phyloP scores from a whole-genome alignment of 2,113 vertebrate genomes.

The Sinosuthora webbiana region DNA sequence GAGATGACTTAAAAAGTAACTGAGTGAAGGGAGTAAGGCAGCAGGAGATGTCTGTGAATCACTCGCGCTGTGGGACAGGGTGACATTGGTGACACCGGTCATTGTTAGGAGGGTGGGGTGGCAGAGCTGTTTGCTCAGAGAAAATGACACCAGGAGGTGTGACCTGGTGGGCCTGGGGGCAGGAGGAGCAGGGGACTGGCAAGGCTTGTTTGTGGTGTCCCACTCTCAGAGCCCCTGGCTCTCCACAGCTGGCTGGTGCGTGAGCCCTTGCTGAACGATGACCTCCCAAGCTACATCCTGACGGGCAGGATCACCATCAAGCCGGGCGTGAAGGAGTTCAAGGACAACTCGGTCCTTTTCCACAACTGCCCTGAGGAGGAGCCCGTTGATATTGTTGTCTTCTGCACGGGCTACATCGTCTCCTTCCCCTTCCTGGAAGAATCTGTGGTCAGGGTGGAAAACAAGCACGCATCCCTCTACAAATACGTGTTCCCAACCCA shows the following conservation, averaged over 20 bases:
- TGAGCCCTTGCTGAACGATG: slow-evolving; percentile 74
- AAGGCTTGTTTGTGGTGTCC: not conserved
- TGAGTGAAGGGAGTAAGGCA: not conserved
- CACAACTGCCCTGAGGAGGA: slow-evolving; percentile 76
- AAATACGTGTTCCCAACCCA: slow-evolving; percentile 82
- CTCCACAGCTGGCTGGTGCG: slow-evolving; percentile 53
- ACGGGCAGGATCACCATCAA: slow-evolving; percentile 81
- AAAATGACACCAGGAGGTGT: rapidly evolving
- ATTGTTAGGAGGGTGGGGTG: not conserved
- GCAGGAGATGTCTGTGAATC: not conserved
- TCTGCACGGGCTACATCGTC: slow-evolving; percentile 83
- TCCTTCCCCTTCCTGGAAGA: slow-evolving; percentile 82
- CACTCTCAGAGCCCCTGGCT: not conserved
- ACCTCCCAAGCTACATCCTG: slow-evolving; percentile 83
- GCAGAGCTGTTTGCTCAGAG: not conserved
- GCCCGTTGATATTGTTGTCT: slow-evolving; percentile 79
- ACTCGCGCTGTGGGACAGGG: not conserved
- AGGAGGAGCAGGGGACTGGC: not conserved
- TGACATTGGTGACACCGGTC: not conserved
- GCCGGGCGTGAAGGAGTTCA: slow-evolving; percentile 76
- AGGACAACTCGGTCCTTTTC: slow-evolving; percentile 76
- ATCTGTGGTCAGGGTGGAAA: slow-evolving; percentile 68
- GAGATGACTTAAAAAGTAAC: not conserved
- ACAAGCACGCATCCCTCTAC: slow-evolving; percentile 77
- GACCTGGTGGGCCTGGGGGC: not conserved